Evolutionary conservation across 2,797 vertebrate genomes (phyloP).

Genomic region (Dallia pectoralis): DNA sequence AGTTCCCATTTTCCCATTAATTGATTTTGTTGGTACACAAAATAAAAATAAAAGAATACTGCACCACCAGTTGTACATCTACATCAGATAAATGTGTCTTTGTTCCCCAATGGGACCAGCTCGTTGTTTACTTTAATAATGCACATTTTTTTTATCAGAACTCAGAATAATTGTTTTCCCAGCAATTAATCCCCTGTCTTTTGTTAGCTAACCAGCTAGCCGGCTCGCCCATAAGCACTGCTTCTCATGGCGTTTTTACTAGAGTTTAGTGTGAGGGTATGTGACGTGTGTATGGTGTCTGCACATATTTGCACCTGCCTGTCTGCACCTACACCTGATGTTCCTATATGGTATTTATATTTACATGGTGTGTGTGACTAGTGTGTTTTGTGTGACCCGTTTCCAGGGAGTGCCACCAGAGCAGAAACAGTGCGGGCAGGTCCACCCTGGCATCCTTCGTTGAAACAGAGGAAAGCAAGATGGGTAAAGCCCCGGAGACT

Average conservation of each 20-base stretch:
- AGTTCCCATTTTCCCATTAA: no score
- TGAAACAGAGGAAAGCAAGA: slow-evolving; percentile 75
- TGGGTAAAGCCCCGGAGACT: slow-evolving; percentile 30
- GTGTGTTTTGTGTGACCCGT: slow-evolving; percentile 35
- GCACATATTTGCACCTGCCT: background rate
- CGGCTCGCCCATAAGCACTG: background rate
- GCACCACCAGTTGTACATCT: no score
- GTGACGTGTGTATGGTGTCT: slow-evolving; percentile 14
- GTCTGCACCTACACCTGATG: no score
- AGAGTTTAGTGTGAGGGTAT: background rate
- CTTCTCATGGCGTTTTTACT: background rate
- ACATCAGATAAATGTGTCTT: no score
- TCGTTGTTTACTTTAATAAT: no score
- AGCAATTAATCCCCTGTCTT: background rate
- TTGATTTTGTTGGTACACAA: no score
- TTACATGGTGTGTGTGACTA: background rate
- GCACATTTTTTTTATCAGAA: no score
- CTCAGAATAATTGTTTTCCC: no score
- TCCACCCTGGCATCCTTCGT: slow-evolving; percentile 65
- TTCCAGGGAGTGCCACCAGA: slow-evolving; percentile 54
- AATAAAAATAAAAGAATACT: no score
- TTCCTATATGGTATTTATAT: background rate
- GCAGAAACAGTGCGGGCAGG: slow-evolving; percentile 13
- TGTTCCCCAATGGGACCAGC: no score
- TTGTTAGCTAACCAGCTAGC: background rate